Evolutionary conservation across 2,113 vertebrate genomes (phyloP), one percentile per base, ranked within the genome.

Genomic region (Gopherus evgoodei): DNA sequence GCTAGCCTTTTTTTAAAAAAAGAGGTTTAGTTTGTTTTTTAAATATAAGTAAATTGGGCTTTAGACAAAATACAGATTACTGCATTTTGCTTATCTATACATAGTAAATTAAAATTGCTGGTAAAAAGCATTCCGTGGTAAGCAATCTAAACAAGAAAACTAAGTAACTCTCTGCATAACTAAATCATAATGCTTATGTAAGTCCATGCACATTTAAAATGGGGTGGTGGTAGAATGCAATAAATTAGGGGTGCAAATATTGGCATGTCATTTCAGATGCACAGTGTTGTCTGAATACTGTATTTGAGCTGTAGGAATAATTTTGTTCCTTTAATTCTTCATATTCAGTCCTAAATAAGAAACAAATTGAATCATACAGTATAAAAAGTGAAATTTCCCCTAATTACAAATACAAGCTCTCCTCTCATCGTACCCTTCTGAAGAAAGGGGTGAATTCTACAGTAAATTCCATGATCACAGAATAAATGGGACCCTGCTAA

Each of bases 281-380:
- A 54, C 53, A 14, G 53, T 52, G 22, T 52, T 84, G 8, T 81
- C 86, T 80, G 11, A 88, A 54, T 47, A 47, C 22, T 83, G 11
- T 35, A 8, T 17, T 54, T 31, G 83, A 88, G 29, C 24, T 82
- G 5, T 22, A 81, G 86, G 21, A 6, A 16, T 85, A 69, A 38
- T 91, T 93, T 88, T 38, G 1, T 93, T 91, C 25, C 90, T 57
- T 81, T 81, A 14, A 69, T 69, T n/a, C 35, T 69, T 49, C 22
- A 83, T 6, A 10, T 72, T 29, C 10, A 81, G 6, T 24, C 5
- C 57, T 69, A 1, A 0, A 0, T 72, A 85, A 84, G 0, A 1
- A 91, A 47, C 10, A 78, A 62, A 81, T 84, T 13, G 4, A 76
- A 65, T 91, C 83, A 12, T 49, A 49, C 52, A 17, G 47, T 86